Conservation (phyloP, 2,888 invertebrate genomes). For the Microctonus hyperodae region DNA sequence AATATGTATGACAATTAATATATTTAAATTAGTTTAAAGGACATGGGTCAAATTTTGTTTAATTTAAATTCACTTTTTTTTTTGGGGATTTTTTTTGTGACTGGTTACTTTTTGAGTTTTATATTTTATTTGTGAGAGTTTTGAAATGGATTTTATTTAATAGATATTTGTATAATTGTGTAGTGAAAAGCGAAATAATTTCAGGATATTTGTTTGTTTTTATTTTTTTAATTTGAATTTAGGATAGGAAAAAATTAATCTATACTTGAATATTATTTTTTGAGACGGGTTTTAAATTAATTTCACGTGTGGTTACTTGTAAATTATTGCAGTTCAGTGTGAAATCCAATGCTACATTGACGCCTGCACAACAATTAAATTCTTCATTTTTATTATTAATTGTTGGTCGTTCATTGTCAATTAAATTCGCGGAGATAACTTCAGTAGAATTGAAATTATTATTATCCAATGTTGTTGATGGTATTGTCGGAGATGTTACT, state of each 20-base stretch:
- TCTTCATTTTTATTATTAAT: slow-evolving; percentile 33
- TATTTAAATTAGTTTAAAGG: not conserved
- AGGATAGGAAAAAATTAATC: not conserved
- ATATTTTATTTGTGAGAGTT: too few species aligned
- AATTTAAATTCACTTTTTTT: not conserved
- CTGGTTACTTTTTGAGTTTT: too few species aligned
- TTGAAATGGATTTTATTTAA: too few species aligned
- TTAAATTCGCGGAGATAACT: not conserved
- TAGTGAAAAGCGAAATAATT: too few species aligned
- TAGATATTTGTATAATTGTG: too few species aligned
- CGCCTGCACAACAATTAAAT: slow-evolving; percentile 44
- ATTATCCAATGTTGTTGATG: slow-evolving; percentile 26
- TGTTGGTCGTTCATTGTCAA: slow-evolving; percentile 18
- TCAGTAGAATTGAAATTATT: slow-evolving; percentile 22
- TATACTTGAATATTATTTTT: slow-evolving; percentile 10
- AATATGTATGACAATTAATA: slow-evolving; percentile 7
- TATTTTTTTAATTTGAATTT: not conserved
- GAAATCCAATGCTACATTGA: slow-evolving; percentile 54
- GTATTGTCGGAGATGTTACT: slow-evolving; percentile 31
- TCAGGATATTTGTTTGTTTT: too few species aligned
- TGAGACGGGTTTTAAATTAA: slow-evolving; percentile 42
- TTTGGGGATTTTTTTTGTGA: too few species aligned
- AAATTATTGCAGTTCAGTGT: slow-evolving; percentile 56
- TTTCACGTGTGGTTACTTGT: slow-evolving; percentile 53
- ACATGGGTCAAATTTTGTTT: not conserved